Evolutionary conservation across 2,113 vertebrate species (phyloP).

Genomic region (Tachycineta bicolor): DNA sequence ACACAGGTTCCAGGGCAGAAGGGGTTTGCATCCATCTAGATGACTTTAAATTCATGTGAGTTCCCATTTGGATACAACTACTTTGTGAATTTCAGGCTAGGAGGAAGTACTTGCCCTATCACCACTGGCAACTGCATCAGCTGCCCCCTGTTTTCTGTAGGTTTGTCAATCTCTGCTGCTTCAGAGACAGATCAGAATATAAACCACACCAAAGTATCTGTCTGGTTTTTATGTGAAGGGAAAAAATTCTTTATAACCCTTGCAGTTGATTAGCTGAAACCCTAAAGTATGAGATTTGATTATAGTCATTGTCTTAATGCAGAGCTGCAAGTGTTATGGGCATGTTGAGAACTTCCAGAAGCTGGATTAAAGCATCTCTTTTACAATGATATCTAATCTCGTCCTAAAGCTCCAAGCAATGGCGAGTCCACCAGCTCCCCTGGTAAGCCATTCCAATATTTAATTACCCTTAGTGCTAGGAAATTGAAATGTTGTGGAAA

Average conservation of each 20-base stretch:
- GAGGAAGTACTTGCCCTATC: background rate
- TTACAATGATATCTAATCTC: slow-evolving; percentile 72
- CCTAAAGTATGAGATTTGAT: slow-evolving; percentile 63
- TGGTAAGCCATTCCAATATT: slow-evolving; percentile 71
- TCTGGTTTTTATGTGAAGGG: slow-evolving; percentile 8
- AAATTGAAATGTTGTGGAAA: slow-evolving; percentile 53
- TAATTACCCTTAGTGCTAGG: slow-evolving; percentile 68
- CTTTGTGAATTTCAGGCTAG: background rate
- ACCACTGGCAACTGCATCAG: background rate
- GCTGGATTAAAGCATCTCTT: slow-evolving; percentile 72
- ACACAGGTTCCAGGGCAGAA: background rate
- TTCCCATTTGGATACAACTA: background rate
- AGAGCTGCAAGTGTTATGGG: slow-evolving; percentile 67
- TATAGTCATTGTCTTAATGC: slow-evolving; percentile 73
- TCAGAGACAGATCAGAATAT: slow-evolving; percentile 25
- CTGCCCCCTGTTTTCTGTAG: background rate
- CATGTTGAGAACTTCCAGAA: slow-evolving; percentile 72
- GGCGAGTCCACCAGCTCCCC: slow-evolving; percentile 69
- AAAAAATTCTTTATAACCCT: slow-evolving; percentile 44
- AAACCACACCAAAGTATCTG: background rate
- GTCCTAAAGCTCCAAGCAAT: slow-evolving; percentile 71
- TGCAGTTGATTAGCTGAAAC: slow-evolving; percentile 59
- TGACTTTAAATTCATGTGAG: background rate
- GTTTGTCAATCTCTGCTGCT: background rate
- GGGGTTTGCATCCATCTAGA: background rate